Evolutionary conservation across 2,888 invertebrate species (phyloP), one percentile per base, ranked within the genome.

Genomic region (Callosobruchus maculatus): DNA sequence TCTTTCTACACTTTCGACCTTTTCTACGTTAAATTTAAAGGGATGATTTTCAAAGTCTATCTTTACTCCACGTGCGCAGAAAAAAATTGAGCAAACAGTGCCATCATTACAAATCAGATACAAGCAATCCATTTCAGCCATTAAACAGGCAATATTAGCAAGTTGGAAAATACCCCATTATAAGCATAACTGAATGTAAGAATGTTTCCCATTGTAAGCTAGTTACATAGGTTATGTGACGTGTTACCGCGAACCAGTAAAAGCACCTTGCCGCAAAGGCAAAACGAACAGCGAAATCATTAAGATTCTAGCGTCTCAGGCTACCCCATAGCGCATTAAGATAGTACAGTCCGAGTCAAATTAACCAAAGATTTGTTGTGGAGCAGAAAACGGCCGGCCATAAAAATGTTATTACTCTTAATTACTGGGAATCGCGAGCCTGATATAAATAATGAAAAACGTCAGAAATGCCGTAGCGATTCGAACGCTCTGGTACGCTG

Each of bases 391-490:
- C 86, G 83, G 83, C 49, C 7, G 49, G 18, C 13, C 79, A 83
- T 84, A 83, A 83, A 83, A 84, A 83, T 84, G 82, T 83, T 84
- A 84, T 84, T 82, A 79, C 84, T 81, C 82, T 83, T 84, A 84
- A 84, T 84, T 84, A 83, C 83, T 79, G 78, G 77, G 82, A 84
- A 83, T 78, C 81, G 49, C 49, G 79, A 78, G 78, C 76, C 81
- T 80, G 76, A 81, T 81, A 82, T 83, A 83, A 82, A 83, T 82
- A 82, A 82, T 80, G 81, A 82, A 82, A 80, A 81, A 81, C 79
- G 77, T 75, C 76, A 49, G 49, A 49, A 49, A 49, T 49, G 49
- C 49, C 49, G 18, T 49, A 5, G 49, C 49, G 9, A 49, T 49
- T 5, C 49, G 9, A 49, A 49, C 49, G 49, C 49, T 5, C 49